phyloP scores from a whole-genome alignment of 2,888 invertebrate species.

The Camptogramma bilineatum region DNA sequence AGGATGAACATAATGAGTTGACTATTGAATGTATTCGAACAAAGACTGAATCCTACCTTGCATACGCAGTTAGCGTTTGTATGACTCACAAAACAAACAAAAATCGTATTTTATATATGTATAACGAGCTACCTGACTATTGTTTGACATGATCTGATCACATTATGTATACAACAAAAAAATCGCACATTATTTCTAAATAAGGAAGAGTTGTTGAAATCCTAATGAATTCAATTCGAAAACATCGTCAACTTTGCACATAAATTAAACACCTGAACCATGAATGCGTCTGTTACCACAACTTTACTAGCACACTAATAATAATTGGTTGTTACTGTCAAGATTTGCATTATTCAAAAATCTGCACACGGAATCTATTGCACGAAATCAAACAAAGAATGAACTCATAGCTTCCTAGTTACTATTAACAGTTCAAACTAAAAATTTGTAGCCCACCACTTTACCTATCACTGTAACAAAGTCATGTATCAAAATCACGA shows the following conservation, averaged over 20 bases:
- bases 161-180: constrained; percentile 6
- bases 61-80: constrained; percentile 30
- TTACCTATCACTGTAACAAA: constrained; percentile 38
- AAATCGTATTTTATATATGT: constrained; percentile 24
- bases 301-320: constrained; percentile 42
- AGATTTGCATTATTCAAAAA: constrained; percentile 25
- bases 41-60: constrained; percentile 30
- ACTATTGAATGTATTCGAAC: constrained; percentile 27
- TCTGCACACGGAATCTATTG: constrained; percentile 17
- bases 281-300: constrained; percentile 39
- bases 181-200: constrained; percentile 16
- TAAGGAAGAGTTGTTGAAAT: constrained; percentile 40
- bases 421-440: constrained; percentile 27
- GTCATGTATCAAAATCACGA: constrained; percentile 56
- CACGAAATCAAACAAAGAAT: constrained; percentile 19
- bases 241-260: constrained; percentile 49
- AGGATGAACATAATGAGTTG: constrained; percentile 5
- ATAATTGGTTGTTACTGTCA: constrained; percentile 33
- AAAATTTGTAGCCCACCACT: constrained; percentile 16
- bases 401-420: constrained; percentile 27
- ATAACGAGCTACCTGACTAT: constrained; percentile 5
- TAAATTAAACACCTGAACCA: constrained; percentile 34
- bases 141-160: background rate
- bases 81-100: constrained; percentile 32
- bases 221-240: constrained; percentile 49